A percentile compares a stretch with the other conserved stretches of the same genome.
Conservation (phyloP, 2,113 vertebrate genomes). For the Sander lucioperca region DNA sequence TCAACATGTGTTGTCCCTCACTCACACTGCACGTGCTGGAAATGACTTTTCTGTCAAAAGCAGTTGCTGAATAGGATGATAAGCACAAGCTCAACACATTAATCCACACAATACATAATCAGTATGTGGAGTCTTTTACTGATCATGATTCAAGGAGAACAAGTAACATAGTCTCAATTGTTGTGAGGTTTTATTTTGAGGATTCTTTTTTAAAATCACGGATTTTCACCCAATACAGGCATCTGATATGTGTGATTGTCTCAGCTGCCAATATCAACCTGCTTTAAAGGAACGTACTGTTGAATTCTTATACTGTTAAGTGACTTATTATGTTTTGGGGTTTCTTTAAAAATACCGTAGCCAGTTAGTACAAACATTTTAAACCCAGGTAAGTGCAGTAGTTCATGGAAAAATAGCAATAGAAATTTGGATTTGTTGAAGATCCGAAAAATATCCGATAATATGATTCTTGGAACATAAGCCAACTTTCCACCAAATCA, state of each 20-base stretch:
- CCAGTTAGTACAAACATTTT: neutral
- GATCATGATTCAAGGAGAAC: neutral
- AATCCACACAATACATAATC: neutral
- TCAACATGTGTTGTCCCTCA: neutral
- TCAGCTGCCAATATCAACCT: neutral
- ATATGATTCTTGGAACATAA: neutral
- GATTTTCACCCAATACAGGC: neutral
- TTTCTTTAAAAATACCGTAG: no score
- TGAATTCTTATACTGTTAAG: no score
- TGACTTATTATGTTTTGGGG: no score
- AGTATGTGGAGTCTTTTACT: neutral
- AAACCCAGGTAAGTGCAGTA: neutral
- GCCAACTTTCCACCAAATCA: neutral
- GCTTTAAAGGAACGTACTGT: neutral
- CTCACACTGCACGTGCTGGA: neutral
- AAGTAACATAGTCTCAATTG: neutral
- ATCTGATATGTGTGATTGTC: no score
- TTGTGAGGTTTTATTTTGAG: neutral
- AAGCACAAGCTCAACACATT: neutral
- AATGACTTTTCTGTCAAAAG: neutral
- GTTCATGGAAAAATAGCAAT: neutral
- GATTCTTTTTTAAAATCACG: neutral
- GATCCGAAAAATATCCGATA: no score
- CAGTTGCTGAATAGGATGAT: neutral
- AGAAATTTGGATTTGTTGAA: neutral